Base-by-base conservation (phyloP, 2,888 invertebrate genomes). In the Caenorhabditis sinica region DNA sequence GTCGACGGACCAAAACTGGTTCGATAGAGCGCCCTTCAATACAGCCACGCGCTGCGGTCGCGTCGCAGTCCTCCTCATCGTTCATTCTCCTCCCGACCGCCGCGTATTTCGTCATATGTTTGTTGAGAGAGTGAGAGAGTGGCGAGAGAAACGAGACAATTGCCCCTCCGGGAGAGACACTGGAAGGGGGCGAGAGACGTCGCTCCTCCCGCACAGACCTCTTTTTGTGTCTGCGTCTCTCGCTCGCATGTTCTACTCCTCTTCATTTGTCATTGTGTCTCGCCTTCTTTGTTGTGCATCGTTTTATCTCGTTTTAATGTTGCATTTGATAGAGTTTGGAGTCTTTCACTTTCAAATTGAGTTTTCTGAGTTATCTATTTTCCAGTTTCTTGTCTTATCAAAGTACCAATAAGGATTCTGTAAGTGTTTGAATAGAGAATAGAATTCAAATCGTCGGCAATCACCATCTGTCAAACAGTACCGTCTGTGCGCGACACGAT, bases 51-150 rank as follows among this genome's bases (percentile, higher is more conserved):
- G 80, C 23, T 63, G 84, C 84, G 75, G 80, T 69, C 71, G 79
- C 79, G 83, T 80, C 75, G 80, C 83, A 73, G 74, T 66, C 74
- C 40, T 56, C 69, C 73, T 79, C 72, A 68, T 63, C 73, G 66
- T 73, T 75, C 80, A 58, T 60, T 72, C 66, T 36, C 65, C 33
- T 40, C 77, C 45, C 9, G 40, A 15, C n/a, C 25, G 36, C 13
- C 17, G 33, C 43, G 75, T 80, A 60, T 80, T 80, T 76, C 81
- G 80, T 84, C 80, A 81, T 79, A 83, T 83, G 83, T 73, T 77
- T 75, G 45, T 49, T 25, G 43, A 51, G 56, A 53, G 72, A 30
- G 17, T 17, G 72, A 53, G 83, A 83, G 60, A 30, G 60, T 43
- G n/a, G n/a, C 28, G 56, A 68, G 79, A 77, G n/a, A 63, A 36